Base-by-base conservation (phyloP, 2,113 vertebrate species). In the Eleginops maclovinus region DNA sequence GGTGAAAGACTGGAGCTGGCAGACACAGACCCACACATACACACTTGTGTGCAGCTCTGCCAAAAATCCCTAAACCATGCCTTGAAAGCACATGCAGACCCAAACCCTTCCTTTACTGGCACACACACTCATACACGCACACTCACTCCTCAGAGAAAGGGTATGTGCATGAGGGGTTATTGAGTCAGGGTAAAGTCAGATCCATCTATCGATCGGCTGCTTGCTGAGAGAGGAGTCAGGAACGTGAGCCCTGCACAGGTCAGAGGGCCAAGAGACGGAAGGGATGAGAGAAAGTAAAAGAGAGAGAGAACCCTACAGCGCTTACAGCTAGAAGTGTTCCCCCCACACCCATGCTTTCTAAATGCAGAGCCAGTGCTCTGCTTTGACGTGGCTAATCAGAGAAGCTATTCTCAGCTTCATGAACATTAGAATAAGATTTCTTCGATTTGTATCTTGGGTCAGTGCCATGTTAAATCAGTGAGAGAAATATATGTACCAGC, bases 1-100 rank as follows among this genome's bases (percentile, higher is more conserved):
- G 92, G 90, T 92, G 91, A 93, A 88, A 90, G 92, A 91, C 84
- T 88, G 85, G 84, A 90, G 89, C 90, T 93, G 93, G 93, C 93
- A 93, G 84, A 91, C 81, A 74, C 60, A 84, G 49, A 88, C 84
- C 59, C 69, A 46, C 62, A 72, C 66, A 85, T n/a, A 74, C 72
- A 85, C 82, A 81, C 83, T 85, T 54, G 79, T n/a, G 31, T 56
- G 62, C 71, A 68, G 68, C 56, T 51, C 70, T 88, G 82, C 83
- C 85, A 91, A 82, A 69, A 83, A 63, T 54, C 16, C 75, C 82
- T 59, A 77, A 87, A 85, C 86, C 86, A 83, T 87, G 81, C 81
- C 78, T 87, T 60, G 51, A 56, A 61, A 77, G 74, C 71, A 83
- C 72, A 88, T 63, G 67, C 58, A 85, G 77, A 84, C 87, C 64